phyloP scores from a whole-genome alignment of 2,113 vertebrate genomes.

The Heliornis fulica region DNA sequence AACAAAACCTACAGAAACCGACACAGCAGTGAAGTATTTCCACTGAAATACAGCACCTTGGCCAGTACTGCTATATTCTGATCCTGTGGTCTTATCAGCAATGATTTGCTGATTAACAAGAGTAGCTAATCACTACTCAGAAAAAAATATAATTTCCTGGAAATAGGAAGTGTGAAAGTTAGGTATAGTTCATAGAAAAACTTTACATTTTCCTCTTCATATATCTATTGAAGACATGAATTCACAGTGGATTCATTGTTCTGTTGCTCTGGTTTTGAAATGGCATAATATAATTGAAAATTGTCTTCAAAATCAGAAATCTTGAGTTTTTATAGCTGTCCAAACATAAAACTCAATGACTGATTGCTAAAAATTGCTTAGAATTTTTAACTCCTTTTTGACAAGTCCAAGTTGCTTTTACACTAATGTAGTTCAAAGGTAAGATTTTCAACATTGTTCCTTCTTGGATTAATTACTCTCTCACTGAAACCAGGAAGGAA shows the following conservation, averaged over 20 bases:
- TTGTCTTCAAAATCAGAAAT: neutral
- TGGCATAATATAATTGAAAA: neutral
- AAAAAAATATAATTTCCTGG: neutral
- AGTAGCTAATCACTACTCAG: neutral
- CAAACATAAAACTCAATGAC: neutral
- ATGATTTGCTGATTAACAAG: neutral
- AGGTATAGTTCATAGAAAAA: neutral
- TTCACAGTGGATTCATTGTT: neutral
- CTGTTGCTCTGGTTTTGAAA: neutral
- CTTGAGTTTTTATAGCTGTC: neutral
- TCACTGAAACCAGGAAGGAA: neutral
- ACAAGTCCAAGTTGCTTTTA: neutral
- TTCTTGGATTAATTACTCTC: neutral
- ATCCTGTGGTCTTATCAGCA: neutral
- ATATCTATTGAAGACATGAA: neutral
- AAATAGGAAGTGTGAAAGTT: neutral
- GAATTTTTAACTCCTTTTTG: neutral
- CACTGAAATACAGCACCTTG: neutral
- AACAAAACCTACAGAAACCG: neutral
- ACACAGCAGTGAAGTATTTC: neutral
- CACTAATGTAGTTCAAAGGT: neutral
- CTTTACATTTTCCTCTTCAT: neutral
- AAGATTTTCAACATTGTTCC: neutral
- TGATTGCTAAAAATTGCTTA: neutral
- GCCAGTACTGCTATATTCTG: neutral